Conservation (phyloP, 2,888 invertebrate species). For the Formica aserva region DNA sequence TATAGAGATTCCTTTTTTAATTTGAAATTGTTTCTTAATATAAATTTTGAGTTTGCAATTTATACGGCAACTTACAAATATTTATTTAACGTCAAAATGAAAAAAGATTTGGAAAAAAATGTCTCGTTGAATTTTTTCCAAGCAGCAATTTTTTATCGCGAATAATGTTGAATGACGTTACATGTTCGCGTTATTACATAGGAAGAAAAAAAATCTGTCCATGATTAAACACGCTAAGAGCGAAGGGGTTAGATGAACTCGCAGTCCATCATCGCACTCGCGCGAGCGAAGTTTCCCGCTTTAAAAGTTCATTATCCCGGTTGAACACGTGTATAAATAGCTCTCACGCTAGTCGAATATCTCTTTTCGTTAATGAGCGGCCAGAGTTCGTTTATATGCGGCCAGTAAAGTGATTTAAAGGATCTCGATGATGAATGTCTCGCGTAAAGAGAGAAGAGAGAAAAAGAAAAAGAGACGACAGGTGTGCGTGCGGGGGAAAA, state of each 20-base stretch:
- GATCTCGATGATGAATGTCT: slow-evolving; percentile 50
- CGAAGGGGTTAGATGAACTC: slow-evolving; percentile 20
- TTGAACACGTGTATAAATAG: slow-evolving; percentile 37
- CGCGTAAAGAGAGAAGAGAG: background rate
- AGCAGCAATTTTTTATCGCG: background rate
- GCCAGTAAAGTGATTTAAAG: slow-evolving; percentile 49
- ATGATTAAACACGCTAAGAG: slow-evolving; percentile 9
- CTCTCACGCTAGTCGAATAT: slow-evolving; percentile 48
- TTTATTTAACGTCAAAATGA: background rate
- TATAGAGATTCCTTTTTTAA: background rate
- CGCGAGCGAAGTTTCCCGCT: slow-evolving; percentile 26
- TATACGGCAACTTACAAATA: background rate
- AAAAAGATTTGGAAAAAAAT: slow-evolving; percentile 3
- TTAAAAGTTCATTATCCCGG: slow-evolving; percentile 46
- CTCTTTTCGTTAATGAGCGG: slow-evolving; percentile 55
- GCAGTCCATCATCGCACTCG: slow-evolving; percentile 35
- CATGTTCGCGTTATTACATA: background rate
- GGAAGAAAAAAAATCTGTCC: slow-evolving; percentile 1
- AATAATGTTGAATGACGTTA: background rate
- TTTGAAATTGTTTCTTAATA: background rate
- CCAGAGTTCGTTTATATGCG: slow-evolving; percentile 35
- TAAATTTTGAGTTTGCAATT: background rate
- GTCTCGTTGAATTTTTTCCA: background rate
- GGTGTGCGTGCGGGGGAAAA: slow-evolving; percentile 7
- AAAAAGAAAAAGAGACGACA: background rate